phyloP scores from a whole-genome alignment of 2,797 vertebrate species.

The Danio albolineatus region DNA sequence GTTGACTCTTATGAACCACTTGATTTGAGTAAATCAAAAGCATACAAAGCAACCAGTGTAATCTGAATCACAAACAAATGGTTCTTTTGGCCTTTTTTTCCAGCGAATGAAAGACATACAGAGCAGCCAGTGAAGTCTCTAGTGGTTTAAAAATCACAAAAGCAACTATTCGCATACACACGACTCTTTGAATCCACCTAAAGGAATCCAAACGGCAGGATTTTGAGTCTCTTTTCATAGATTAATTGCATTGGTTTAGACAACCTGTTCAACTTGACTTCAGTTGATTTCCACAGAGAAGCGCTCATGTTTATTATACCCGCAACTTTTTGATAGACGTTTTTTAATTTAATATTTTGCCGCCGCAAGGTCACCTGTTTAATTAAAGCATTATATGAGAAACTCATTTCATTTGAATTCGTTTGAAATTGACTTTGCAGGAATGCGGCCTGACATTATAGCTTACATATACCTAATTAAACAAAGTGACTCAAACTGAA shows the following conservation, averaged over 20 bases:
- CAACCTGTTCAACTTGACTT: no score
- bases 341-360: neutral
- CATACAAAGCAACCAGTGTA: no score
- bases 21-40: no score
- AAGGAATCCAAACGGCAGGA: no score
- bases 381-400: neutral
- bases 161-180: neutral
- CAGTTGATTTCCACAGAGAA: no score
- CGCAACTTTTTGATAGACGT: neutral
- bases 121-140: neutral
- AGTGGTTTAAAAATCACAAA: no score
- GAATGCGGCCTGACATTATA: neutral
- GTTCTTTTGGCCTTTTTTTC: neutral
- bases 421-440: neutral
- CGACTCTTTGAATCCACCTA: neutral
- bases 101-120: neutral
- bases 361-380: neutral
- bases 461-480: neutral
- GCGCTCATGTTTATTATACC: neutral
- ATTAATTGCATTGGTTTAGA: no score
- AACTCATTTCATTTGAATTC: neutral
- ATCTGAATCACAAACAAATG: neutral
- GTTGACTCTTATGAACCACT: no score
- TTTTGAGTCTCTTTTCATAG: no score
- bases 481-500: neutral